A percentile compares a stretch with the other conserved stretches of the same genome.
phyloP scores from a whole-genome alignment of 2,113 vertebrate genomes.

The Ursus arctos region DNA sequence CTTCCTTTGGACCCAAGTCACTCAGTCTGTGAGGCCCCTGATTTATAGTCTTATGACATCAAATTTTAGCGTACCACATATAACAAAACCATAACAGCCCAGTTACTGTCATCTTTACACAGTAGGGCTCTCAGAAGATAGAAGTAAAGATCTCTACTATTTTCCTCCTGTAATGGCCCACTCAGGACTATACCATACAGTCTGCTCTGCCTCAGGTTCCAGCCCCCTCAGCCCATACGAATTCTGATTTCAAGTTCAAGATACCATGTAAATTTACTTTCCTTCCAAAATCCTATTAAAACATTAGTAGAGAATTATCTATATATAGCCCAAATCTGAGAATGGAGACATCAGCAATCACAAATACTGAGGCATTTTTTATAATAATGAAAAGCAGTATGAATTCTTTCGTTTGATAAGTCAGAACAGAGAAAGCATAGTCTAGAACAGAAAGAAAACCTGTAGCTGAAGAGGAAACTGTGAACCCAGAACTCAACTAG shows the following conservation, averaged over 20 bases:
- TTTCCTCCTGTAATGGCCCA: background rate
- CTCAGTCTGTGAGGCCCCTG: background rate
- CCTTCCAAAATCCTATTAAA: conserved; percentile 32
- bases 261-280: background rate
- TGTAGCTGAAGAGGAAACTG: background rate
- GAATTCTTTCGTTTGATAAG: background rate
- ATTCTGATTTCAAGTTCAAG: background rate
- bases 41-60: background rate
- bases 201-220: background rate
- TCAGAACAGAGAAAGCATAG: background rate
- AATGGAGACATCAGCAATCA: background rate
- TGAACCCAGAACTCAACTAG: background rate
- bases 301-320: background rate
- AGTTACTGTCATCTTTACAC: background rate
- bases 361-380: background rate
- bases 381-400: background rate
- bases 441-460: background rate
- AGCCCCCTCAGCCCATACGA: background rate
- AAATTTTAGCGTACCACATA: background rate
- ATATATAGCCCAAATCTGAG: background rate
- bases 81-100: background rate
- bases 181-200: background rate
- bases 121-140: background rate
- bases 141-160: background rate
- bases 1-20: background rate